Conservation (phyloP, 2,113 vertebrate species). For the Ciconia maguari region DNA sequence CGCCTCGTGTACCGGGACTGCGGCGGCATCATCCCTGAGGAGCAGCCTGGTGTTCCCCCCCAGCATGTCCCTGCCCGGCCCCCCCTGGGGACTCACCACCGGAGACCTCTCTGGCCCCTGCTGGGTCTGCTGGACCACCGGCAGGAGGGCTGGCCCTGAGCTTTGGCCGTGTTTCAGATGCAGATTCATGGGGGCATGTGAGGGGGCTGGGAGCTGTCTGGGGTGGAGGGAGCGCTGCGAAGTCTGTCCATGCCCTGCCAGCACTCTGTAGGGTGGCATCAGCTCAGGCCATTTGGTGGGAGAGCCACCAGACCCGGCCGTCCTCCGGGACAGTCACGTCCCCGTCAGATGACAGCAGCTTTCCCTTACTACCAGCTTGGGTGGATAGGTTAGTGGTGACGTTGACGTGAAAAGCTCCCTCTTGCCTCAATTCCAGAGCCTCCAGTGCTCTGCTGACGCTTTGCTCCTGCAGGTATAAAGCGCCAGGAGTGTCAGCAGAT, state of each 20-base stretch:
- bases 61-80: background rate
- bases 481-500: background rate
- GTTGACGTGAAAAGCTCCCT: background rate
- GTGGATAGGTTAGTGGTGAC: background rate
- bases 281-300: background rate
- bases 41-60: background rate
- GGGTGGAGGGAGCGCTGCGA: background rate
- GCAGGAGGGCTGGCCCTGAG: background rate
- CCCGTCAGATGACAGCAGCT: background rate
- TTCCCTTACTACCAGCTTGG: background rate
- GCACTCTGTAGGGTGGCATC: background rate
- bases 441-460: background rate
- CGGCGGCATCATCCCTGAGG: background rate
- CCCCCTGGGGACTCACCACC: background rate
- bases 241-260: background rate
- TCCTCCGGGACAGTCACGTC: background rate
- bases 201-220: background rate
- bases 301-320: rapidly evolving
- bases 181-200: background rate
- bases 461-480: background rate
- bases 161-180: background rate
- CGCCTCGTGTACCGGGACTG: background rate
- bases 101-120: background rate
- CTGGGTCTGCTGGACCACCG: background rate
- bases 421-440: background rate